Evolutionary conservation across 2,797 vertebrate species (phyloP).

Genomic region (Natrix natrix): DNA sequence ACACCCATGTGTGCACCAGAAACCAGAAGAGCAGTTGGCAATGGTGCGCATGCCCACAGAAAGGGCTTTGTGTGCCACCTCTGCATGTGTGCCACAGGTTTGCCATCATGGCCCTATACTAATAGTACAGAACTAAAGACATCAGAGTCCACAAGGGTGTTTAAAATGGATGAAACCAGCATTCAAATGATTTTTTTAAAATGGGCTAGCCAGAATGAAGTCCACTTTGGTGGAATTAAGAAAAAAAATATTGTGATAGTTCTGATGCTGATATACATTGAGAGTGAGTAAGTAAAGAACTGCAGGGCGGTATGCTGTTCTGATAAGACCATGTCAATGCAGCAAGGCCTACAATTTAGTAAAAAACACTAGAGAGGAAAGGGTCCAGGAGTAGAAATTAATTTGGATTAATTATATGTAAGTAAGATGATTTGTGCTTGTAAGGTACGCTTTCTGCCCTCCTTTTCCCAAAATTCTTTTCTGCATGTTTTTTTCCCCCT

Average conservation of each 20-base stretch:
- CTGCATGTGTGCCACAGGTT: too few relatives aligned
- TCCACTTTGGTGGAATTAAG: background rate
- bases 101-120: background rate
- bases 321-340: background rate
- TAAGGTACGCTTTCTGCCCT: background rate
- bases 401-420: background rate
- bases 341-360: background rate
- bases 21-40: too few relatives aligned
- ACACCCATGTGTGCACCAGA: too few relatives aligned
- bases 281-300: background rate
- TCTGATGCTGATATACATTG: background rate
- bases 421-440: background rate
- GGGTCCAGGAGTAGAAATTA: background rate
- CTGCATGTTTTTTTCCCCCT: too few relatives aligned
- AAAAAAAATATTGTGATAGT: background rate
- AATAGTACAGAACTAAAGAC: background rate
- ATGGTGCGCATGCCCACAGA: too few relatives aligned
- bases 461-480: background rate
- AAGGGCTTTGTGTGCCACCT: too few relatives aligned
- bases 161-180: background rate
- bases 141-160: background rate
- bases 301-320: background rate
- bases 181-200: background rate
- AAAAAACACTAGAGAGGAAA: background rate
- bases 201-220: background rate